Base-by-base conservation (phyloP, 2,113 vertebrate species). In the Pluvialis apricaria region DNA sequence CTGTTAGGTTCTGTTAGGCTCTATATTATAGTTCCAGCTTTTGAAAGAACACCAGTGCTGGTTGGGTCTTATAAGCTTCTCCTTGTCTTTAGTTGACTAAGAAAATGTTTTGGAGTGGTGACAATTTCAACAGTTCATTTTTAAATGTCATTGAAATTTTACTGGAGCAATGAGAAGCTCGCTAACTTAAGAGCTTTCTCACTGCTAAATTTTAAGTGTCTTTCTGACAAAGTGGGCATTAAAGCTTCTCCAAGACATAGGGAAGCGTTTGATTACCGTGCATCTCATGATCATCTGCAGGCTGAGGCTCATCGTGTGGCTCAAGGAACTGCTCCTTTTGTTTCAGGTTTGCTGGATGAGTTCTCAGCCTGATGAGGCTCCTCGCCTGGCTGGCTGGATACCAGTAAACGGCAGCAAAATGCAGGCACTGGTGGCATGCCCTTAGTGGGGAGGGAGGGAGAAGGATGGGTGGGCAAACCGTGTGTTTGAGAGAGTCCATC, bases 221-320 rank as follows among this genome's bases (percentile, higher is more conserved):
- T 77, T 36, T 54, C 57, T 44, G 66, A 75, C 34, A 65, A 36
- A 36, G 29, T 11, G 52, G 31, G 52, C 49, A 15, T 82, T 32
- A 79, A 72, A 78, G 75, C 64, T 54, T 29, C 54, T 73, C 36
- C 21, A 49, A 78, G 62, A 13, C 40, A 2, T 34, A 2, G 55
- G 38, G n/a, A 42, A 16, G 15, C 1, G 5, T 80, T 80, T 52
- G 72, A 8, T 66, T 22, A 6, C 2, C 9, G 20, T 20, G 29
- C 38, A 4, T 34, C 36, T 88, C 5, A 1, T 28, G 52, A 18
- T 47, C 29, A 9, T 38, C 55, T 51, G 8, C 45, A 7, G 31
- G 14, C 32, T 17, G 6, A 21, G 44, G 29, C 52, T 71, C 44
- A 6, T 65, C 7, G 0, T 1, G 15, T 4, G 29, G 13, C 4